Conservation (phyloP, 2,797 vertebrate genomes). For the Coilia nasus region DNA sequence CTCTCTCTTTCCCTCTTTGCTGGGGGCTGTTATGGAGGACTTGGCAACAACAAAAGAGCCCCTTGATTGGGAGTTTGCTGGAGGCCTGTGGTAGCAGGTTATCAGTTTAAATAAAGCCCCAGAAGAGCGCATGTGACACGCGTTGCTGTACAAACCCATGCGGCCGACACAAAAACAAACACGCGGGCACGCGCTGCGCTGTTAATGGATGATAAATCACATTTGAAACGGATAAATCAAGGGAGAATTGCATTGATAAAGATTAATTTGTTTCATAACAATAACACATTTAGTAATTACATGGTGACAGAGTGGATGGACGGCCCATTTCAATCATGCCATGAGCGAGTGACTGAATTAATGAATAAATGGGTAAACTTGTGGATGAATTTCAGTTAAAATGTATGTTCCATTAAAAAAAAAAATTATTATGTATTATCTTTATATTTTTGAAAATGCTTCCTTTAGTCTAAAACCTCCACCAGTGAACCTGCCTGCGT, state of each 20-base stretch:
- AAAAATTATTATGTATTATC: background rate
- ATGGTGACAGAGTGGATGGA: slow-evolving; percentile 12
- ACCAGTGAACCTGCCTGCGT: background rate
- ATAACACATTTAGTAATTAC: slow-evolving; percentile 22
- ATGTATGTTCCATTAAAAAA: background rate
- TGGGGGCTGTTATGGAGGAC: slow-evolving; percentile 62
- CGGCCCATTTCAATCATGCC: slow-evolving; percentile 9
- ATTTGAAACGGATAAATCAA: slow-evolving; percentile 24
- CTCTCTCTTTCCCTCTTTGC: slow-evolving; percentile 43
- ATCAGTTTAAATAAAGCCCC: slow-evolving; percentile 75
- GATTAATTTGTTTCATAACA: slow-evolving; percentile 21
- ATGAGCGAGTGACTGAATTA: background rate
- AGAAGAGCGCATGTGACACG: slow-evolving; percentile 1
- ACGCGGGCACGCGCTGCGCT: background rate
- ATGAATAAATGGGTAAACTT: background rate
- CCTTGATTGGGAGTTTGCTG: slow-evolving; percentile 60
- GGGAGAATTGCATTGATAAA: slow-evolving; percentile 26
- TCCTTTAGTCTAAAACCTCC: background rate
- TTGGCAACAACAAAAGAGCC: slow-evolving; percentile 60
- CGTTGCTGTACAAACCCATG: slow-evolving; percentile 57
- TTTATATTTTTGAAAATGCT: background rate
- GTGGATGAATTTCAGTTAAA: background rate
- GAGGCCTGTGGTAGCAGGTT: slow-evolving; percentile 70
- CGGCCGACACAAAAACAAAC: slow-evolving; percentile 42
- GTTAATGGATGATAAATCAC: slow-evolving; percentile 19